Conservation (phyloP, 2,113 vertebrate species). For the Pavo muticus region DNA sequence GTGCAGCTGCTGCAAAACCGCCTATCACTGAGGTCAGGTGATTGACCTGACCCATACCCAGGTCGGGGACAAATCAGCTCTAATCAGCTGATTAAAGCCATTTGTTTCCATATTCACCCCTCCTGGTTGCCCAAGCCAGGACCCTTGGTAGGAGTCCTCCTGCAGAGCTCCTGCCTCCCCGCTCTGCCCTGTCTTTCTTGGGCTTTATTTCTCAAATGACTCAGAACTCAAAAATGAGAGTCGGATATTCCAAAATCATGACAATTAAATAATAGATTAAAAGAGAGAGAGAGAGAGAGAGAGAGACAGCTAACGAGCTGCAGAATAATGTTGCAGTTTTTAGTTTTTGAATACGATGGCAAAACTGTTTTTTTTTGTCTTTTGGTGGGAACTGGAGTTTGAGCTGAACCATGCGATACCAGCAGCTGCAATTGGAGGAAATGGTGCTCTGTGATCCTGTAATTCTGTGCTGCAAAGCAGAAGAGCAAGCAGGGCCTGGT, state of each 20-base stretch:
- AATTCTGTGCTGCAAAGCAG: not conserved
- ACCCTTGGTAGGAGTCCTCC: not conserved
- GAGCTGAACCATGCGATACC: not conserved
- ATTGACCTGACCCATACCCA: not conserved
- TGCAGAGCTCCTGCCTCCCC: not conserved
- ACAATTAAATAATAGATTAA: not conserved
- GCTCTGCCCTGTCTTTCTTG: not conserved
- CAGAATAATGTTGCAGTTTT: not conserved
- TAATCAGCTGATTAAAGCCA: not conserved
- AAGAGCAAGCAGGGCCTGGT: not conserved
- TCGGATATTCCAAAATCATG: not conserved
- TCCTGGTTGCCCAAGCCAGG: fast-evolving
- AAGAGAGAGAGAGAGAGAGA: not conserved
- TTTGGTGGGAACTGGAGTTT: not conserved
- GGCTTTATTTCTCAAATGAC: not conserved
- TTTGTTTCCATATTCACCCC: not conserved
- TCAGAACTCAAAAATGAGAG: not conserved
- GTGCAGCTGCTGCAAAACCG: fast-evolving
- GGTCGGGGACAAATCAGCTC: not conserved
- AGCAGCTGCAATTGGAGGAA: not conserved
- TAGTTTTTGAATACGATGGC: not conserved
- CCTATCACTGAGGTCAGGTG: not conserved
- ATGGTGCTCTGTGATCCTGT: not conserved
- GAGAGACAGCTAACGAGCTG: not conserved
- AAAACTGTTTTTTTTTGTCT: not conserved